Percentiles rank a stretch among this genome's conserved stretches.
These are phyloP conservation scores for Dryas iulia DNA, from an alignment of 1,140 invertebrate genomes.

Conservation along the genomic window DNA sequence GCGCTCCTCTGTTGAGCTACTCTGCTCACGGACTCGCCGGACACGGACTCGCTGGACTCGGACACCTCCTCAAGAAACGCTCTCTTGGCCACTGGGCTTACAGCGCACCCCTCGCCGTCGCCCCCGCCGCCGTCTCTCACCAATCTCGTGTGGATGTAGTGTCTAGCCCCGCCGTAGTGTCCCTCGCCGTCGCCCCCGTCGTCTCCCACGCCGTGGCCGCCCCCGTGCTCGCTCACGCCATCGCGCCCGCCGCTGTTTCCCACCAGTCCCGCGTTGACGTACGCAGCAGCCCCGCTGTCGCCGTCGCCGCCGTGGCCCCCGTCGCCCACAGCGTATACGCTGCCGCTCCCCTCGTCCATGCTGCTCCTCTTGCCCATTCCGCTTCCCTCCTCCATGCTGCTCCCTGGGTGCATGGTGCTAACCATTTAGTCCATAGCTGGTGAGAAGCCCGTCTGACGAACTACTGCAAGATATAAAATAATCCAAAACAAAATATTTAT, in stretches of 20 bases:
- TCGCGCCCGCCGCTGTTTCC: constrained; percentile 62
- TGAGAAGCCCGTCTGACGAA: constrained; percentile 57
- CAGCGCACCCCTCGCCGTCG: constrained; percentile 42
- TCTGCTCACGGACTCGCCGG: constrained; percentile 19
- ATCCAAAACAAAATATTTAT: constrained; percentile 23
- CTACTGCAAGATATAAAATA: constrained; percentile 25
- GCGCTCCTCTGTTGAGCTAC: constrained; percentile 13
- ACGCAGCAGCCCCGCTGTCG: constrained; percentile 41
- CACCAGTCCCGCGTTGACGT: constrained; percentile 51
- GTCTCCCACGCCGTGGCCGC: constrained; percentile 54
- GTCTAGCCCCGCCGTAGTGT: constrained; percentile 60
- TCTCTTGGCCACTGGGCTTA: constrained; percentile 51
- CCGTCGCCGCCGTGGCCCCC: constrained; percentile 42
- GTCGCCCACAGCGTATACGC: constrained; percentile 41
- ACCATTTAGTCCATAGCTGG: constrained; percentile 47
- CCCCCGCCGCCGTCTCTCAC: constrained; percentile 62
- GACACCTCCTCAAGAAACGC: constrained; percentile 57
- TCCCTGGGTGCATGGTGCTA: constrained; percentile 30
- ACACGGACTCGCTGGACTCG: constrained; percentile 39
- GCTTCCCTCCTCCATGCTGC: constrained; percentile 40
- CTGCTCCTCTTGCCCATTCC: constrained; percentile 26
- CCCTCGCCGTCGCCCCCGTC: constrained; percentile 53
- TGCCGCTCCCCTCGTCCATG: constrained; percentile 39
- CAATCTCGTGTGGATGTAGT: constrained; percentile 68
- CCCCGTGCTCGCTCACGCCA: constrained; percentile 44